Evolutionary conservation across 2,113 vertebrate genomes (phyloP), one percentile per base, ranked within the genome.

Genomic region (Passer domesticus): DNA sequence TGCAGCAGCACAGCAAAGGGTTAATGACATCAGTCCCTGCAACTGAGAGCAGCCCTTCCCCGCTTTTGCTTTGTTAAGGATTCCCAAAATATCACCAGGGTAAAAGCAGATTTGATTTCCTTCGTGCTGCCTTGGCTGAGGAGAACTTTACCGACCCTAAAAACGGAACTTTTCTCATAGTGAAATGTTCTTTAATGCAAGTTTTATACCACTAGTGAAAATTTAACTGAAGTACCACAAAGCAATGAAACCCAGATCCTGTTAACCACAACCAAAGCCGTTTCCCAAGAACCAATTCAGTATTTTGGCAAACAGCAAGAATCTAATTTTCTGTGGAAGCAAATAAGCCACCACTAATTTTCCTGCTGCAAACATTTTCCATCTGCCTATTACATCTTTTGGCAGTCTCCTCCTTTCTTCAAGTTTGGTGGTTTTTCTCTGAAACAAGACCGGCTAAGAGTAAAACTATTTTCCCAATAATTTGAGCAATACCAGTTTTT

Each of bases 1-100:
- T 99, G 89, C 19, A 75, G 73, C 24, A 56, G 70, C 37, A 62
- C 11, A 35, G 75, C 56, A 15, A 15, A 76, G 41, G 19, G 35
- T 18, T 15, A 25, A 30, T 58, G 64, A 15, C 60, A 37, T 13
- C 46, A 55, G 49, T 7, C 35, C 70, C 63, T 33, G 22, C 25
- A 49, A 19, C 37, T 10, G 13, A 10, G 4, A 73, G 64, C 50
- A 64, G 55, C 55, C 33, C 20, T 55, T 46, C 43, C 60, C 66
- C 22, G 10, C 2, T 13, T 41, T 41, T 41, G 41, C 41, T 41
- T 41, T 4, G 19, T 24, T 7, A 31, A 41, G 33, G 41, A 41
- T 24, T 68, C 11, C 11, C 28, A 11, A 76, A 62, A 21, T 7
- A 64, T 15, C 41, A 9, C 12, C 30, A 13, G 33, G 15, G 4